Conservation (phyloP, 2,113 vertebrate genomes). For the Corydoras sp. region DNA sequence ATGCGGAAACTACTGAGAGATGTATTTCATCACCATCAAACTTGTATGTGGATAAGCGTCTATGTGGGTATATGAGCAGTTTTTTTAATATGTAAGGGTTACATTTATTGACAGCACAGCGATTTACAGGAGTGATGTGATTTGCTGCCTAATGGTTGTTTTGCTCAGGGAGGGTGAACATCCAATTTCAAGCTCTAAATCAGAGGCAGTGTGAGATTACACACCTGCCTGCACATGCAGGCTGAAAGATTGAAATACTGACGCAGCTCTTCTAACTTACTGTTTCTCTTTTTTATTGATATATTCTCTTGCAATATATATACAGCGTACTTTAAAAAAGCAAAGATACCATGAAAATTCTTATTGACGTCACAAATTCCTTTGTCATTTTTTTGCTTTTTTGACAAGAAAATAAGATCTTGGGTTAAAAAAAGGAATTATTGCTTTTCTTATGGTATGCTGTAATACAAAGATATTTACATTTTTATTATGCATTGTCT, state of each 20-base stretch:
- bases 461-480: neutral
- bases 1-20: constrained; percentile 30
- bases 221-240: constrained; percentile 27
- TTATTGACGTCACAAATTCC: no score
- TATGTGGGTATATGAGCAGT: constrained; percentile 48
- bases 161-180: constrained; percentile 11
- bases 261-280: neutral
- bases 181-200: constrained; percentile 35
- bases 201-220: constrained; percentile 23
- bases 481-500: no score
- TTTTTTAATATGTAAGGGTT: constrained; percentile 68
- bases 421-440: no score
- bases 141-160: constrained; percentile 60
- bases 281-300: neutral
- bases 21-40: constrained; percentile 23
- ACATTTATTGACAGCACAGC: constrained; percentile 61
- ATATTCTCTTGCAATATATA: neutral
- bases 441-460: neutral
- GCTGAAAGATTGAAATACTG: constrained; percentile 16
- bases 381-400: no score
- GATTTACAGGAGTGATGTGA: constrained; percentile 64
- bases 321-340: neutral
- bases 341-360: no score
- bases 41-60: constrained; percentile 19
- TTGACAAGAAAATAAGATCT: no score